phyloP scores from a whole-genome alignment of 1,140 invertebrate genomes.

The Potamilus streckersoni region DNA sequence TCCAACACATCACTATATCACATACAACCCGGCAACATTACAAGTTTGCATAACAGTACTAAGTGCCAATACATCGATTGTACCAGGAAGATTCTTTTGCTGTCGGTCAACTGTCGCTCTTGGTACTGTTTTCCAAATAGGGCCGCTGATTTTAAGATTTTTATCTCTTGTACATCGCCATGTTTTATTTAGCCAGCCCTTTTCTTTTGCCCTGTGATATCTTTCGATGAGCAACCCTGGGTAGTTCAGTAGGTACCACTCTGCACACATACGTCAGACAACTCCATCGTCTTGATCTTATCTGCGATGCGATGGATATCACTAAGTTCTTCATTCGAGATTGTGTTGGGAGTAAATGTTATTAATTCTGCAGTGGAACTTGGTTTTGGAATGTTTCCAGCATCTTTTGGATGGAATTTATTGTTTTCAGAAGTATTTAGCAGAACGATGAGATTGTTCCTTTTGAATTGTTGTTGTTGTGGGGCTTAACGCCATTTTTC shows the following conservation, averaged over 20 bases:
- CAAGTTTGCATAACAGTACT: too few species aligned
- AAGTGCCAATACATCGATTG: too few species aligned
- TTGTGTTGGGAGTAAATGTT: neutral
- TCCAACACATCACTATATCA: too few species aligned
- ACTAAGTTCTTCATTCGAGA: neutral
- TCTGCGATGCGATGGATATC: neutral
- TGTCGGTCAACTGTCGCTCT: neutral
- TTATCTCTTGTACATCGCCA: too few species aligned
- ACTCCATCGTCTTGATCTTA: slow-evolving; percentile 1
- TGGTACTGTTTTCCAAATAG: slow-evolving; percentile 1
- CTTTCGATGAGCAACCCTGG: slow-evolving; percentile 14
- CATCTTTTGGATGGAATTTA: too few species aligned
- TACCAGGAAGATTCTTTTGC: neutral
- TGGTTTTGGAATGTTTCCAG: too few species aligned
- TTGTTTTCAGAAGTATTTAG: too few species aligned
- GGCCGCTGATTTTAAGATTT: neutral
- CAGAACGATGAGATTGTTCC: too few species aligned
- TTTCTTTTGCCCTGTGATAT: slow-evolving; percentile 14
- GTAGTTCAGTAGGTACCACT: slow-evolving; percentile 10
- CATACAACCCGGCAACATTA: too few species aligned
- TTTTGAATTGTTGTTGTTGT: too few species aligned
- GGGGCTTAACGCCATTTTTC: too few species aligned
- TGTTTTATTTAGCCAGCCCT: neutral
- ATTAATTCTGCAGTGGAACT: too few species aligned
- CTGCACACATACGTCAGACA: slow-evolving; percentile 11